phyloP scores from a whole-genome alignment of 1,140 invertebrate species.

The Aphis craccivora region DNA sequence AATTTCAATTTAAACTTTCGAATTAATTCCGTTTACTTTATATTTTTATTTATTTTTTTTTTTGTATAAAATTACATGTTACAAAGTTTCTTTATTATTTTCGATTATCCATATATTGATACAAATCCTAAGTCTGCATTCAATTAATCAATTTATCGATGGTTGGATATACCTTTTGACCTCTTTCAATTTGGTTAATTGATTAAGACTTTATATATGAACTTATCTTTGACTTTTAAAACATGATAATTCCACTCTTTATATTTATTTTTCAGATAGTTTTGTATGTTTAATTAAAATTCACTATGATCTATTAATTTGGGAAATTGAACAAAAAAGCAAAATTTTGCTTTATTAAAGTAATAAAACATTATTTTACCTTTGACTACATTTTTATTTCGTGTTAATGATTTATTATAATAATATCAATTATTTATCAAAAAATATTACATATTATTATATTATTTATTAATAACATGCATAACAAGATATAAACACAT shows the following conservation, averaged over 20 bases:
- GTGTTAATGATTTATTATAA: too few relatives aligned
- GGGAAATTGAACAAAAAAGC: background rate
- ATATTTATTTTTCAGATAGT: background rate
- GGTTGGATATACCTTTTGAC: background rate
- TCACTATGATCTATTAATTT: background rate
- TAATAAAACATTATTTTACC: too few relatives aligned
- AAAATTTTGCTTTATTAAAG: too few relatives aligned
- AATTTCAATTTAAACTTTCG: background rate
- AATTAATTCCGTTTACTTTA: too few relatives aligned
- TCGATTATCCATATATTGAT: too few relatives aligned
- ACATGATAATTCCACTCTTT: background rate
- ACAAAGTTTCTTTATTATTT: too few relatives aligned
- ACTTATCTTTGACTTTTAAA: background rate
- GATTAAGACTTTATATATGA: background rate
- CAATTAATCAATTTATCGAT: accelerated
- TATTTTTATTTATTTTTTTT: background rate
- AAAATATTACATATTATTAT: too few relatives aligned
- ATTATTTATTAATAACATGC: too few relatives aligned
- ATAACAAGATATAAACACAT: background rate
- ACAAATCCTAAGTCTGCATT: background rate
- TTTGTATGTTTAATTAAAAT: background rate
- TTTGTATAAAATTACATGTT: too few relatives aligned
- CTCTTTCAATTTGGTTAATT: background rate
- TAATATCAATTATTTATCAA: too few relatives aligned
- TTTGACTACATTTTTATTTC: background rate